phyloP scores from a whole-genome alignment of 2,888 invertebrate species.

The Noctua pronuba region DNA sequence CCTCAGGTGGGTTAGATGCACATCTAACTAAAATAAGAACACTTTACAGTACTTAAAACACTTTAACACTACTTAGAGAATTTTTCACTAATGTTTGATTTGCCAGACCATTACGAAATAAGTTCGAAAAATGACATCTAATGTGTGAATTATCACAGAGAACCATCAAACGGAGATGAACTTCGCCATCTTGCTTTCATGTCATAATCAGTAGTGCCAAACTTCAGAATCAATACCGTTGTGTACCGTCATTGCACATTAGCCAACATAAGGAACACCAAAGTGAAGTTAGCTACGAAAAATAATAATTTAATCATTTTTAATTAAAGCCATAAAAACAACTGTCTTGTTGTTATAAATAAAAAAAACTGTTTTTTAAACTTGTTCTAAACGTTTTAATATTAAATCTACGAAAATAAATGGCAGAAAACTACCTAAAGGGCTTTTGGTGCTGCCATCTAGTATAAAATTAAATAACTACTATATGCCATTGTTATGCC shows the following conservation, averaged over 20 bases:
- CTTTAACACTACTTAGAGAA: conserved; percentile 75
- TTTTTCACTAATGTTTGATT: conserved; percentile 76
- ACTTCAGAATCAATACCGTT: conserved; percentile 73
- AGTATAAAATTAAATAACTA: conserved; percentile 32
- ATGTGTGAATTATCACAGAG: conserved; percentile 85
- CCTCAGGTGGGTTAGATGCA: conserved; percentile 91
- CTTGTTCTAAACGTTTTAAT: background rate
- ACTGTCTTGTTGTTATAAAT: background rate
- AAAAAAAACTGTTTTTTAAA: background rate
- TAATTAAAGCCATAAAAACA: background rate
- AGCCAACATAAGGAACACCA: conserved; percentile 75
- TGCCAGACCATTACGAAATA: conserved; percentile 81
- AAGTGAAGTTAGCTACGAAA: conserved; percentile 67
- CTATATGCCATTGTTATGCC: background rate
- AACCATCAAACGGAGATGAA: conserved; percentile 89
- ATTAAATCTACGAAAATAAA: background rate
- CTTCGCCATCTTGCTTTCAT: conserved; percentile 90
- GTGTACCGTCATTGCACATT: conserved; percentile 71
- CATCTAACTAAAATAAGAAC: conserved; percentile 76
- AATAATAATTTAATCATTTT: too few species aligned
- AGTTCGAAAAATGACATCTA: conserved; percentile 84
- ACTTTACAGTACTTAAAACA: conserved; percentile 77
- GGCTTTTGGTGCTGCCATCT: conserved; percentile 50
- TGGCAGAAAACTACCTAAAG: background rate
- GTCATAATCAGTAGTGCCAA: conserved; percentile 85